Percentiles rank a stretch among this genome's conserved stretches.
Evolutionary conservation across 2,113 vertebrate genomes (phyloP).

Genomic region (Eudyptes chrysolophus): DNA sequence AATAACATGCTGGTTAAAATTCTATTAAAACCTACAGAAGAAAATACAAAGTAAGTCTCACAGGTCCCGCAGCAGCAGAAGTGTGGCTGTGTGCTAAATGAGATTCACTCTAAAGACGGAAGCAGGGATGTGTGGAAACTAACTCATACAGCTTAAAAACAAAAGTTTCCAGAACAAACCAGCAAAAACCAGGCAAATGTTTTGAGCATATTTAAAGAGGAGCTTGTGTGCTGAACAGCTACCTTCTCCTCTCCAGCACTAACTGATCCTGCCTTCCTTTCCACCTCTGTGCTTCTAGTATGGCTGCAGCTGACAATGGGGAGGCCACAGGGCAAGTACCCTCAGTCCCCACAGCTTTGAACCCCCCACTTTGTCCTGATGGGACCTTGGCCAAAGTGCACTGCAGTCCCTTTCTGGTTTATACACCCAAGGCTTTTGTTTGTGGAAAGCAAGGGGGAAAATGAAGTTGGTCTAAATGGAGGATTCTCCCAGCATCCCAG

Average conservation of each 20-base stretch:
- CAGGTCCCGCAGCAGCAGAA: background rate
- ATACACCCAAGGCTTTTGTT: background rate
- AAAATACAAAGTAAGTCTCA: background rate
- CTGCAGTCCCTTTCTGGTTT: background rate
- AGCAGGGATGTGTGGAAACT: background rate
- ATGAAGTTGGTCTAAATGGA: background rate
- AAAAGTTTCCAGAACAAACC: background rate
- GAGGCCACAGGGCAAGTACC: background rate
- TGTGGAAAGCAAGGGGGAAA: background rate
- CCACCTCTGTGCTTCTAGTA: background rate
- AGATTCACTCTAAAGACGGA: background rate
- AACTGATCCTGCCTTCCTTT: background rate
- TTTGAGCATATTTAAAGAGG: background rate
- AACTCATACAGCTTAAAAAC: background rate
- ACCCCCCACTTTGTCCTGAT: accelerated
- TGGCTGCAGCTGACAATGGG: background rate
- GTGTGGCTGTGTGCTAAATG: background rate
- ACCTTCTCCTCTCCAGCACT: background rate
- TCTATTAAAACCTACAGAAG: background rate
- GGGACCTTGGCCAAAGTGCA: background rate
- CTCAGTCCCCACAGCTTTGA: background rate
- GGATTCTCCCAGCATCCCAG: background rate
- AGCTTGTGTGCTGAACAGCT: background rate
- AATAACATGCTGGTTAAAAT: background rate
- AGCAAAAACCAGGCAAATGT: background rate